Base-by-base conservation (phyloP, 2,888 invertebrate genomes). In the Drosophila colorata region DNA sequence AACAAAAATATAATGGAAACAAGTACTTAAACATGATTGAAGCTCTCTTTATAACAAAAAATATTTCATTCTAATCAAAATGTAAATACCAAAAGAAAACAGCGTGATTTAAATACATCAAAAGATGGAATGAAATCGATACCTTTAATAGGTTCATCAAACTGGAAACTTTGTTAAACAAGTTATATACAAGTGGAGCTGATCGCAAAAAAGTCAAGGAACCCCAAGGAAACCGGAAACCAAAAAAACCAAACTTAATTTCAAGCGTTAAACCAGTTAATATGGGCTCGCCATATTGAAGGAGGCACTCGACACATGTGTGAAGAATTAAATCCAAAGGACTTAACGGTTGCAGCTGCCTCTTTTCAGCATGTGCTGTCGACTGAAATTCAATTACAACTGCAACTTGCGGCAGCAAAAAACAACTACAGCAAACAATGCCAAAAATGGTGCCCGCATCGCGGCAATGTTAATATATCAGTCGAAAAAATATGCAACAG, bases 321-420 rank as follows among this genome's bases (percentile, higher is more conserved):
- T 43, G 31, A 53, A 16, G 40, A 48, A 47, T 70, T 59, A 52
- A 73, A 46, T 35, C 57, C 44, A 33, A 49, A 28, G 4, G 66
- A 56, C 66, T 67, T 66, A 57, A 67, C 49, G 43, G 48, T n/a
- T 25, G 9, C 33, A 44, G 48, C 20, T 16, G 33, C 18, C 16
- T 6, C 18, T 48, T 33, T 35, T 47, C 11, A 16, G 16, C 40
- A 31, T 57, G 38, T 52, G 43, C 46, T 46, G 44, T 53, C 57
- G 46, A 59, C 55, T 59, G 73, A 84, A 87, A 88, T 88, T 80
- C 88, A 85, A 84, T 83, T 86, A 86, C 79, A 73, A 57, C 46
- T 78, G 68, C 64, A 65, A 56, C 52, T 48, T 66, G 49, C 47
- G 58, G 63, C 66, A 74, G 64, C 65, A 74, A 69, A 58, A 58